phyloP scores from a whole-genome alignment of 2,113 vertebrate genomes.

The Sminthopsis crassicaudata region DNA sequence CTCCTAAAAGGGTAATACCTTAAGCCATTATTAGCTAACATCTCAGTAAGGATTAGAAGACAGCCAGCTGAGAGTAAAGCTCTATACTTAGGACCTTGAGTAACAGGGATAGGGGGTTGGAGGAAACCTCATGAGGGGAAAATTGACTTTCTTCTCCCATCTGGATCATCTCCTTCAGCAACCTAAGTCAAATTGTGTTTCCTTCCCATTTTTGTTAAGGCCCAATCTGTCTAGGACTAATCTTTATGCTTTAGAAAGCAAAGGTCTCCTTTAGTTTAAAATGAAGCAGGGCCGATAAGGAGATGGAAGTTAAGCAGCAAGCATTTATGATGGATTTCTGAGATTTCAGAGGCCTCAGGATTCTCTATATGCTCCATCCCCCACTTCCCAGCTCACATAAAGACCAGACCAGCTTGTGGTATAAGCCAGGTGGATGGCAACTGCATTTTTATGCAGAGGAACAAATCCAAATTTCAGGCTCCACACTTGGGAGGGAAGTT shows the following conservation, averaged over 20 bases:
- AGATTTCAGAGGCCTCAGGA: conserved; percentile 3
- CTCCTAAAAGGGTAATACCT: background rate
- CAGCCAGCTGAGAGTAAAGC: background rate
- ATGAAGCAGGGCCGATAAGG: background rate
- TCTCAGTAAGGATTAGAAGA: background rate
- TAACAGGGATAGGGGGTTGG: background rate
- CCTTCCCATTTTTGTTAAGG: background rate
- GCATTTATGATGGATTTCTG: conserved; percentile 16
- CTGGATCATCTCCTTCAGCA: background rate
- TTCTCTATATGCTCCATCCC: background rate
- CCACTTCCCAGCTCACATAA: background rate
- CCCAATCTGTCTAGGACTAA: background rate
- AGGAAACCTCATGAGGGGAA: background rate
- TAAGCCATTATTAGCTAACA: background rate
- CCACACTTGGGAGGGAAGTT: background rate
- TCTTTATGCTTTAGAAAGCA: background rate
- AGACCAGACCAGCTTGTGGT: background rate
- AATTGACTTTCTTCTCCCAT: background rate
- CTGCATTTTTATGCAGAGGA: background rate
- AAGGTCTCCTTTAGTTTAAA: background rate
- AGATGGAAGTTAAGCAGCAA: background rate
- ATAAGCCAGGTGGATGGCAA: background rate
- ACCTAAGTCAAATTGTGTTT: background rate
- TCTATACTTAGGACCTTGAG: background rate
- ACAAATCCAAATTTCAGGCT: accelerated